Conservation (phyloP, 2,888 invertebrate species). For the Eupithecia inturbata region DNA sequence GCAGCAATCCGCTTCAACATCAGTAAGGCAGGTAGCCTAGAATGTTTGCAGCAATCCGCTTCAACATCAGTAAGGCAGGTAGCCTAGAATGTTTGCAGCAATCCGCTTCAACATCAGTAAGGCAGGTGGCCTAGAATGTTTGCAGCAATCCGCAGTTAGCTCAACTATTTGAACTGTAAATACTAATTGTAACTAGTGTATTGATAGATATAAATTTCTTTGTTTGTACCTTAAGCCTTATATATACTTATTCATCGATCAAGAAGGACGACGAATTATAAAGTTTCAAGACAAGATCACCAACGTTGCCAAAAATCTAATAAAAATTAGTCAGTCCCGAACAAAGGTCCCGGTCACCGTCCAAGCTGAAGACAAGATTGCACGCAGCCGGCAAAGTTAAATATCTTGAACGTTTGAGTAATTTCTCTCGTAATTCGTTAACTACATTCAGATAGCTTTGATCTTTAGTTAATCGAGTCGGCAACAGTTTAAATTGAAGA, state of each 20-base stretch:
- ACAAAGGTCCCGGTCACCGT: slow-evolving; percentile 3
- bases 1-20: no score
- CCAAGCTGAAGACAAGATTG: slow-evolving; percentile 33
- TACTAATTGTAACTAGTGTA: no score
- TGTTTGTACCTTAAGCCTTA: no score
- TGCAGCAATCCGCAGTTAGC: no score
- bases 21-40: no score
- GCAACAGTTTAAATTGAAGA: slow-evolving; percentile 48
- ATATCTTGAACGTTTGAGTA: slow-evolving; percentile 49
- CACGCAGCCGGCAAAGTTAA: slow-evolving; percentile 43
- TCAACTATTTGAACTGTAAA: no score
- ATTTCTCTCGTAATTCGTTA: slow-evolving; percentile 50
- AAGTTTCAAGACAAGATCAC: background rate
- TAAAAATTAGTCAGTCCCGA: background rate
- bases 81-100: no score
- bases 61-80: no score
- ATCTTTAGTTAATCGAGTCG: slow-evolving; percentile 57
- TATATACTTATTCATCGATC: background rate
- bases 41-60: no score
- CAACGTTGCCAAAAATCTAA: background rate
- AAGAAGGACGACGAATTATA: background rate
- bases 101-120: no score
- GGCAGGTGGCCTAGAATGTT: no score
- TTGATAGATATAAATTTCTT: no score
- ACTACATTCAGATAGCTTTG: slow-evolving; percentile 53